These are phyloP conservation scores for Muraenolepis orangiensis DNA, from an alignment of 2,797 vertebrate species.

Conservation along the genomic window DNA sequence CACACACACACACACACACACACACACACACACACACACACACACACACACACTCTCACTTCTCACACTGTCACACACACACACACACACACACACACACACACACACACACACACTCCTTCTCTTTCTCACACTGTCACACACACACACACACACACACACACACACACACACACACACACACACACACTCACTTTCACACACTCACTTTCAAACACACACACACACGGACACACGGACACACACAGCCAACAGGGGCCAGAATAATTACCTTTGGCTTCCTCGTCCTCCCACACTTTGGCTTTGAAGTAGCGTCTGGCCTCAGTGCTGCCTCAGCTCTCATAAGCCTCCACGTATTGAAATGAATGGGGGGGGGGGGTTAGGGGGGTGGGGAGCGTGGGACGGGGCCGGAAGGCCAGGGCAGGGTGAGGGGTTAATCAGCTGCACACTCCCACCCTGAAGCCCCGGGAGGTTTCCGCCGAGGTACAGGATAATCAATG, in stretches of 20 bases:
- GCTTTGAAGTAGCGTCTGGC: conserved; percentile 57
- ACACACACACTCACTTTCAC: not conserved
- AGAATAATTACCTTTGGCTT: conserved; percentile 66
- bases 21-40: not conserved
- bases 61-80: no score
- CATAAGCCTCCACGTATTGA: conserved; percentile 59
- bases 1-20: no score
- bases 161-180: not conserved
- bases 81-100: no score
- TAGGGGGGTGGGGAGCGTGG: conserved; percentile 30
- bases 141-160: no score
- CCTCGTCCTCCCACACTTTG: conserved; percentile 62
- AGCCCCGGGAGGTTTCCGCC: conserved; percentile 30
- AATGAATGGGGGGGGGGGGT: conserved; percentile 39
- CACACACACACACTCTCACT: not conserved
- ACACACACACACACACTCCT: no score
- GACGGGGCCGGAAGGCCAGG: conserved; percentile 13
- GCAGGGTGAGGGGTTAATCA: not conserved
- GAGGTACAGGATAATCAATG: conserved; percentile 41
- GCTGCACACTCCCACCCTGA: not conserved
- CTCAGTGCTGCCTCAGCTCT: conserved; percentile 43
- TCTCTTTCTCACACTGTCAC: no score
- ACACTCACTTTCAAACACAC: no score
- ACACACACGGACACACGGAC: no score
- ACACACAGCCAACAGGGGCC: conserved; percentile 38